Evolutionary conservation across 2,113 vertebrate genomes (phyloP).

Genomic region (Paratilapia polleni): DNA sequence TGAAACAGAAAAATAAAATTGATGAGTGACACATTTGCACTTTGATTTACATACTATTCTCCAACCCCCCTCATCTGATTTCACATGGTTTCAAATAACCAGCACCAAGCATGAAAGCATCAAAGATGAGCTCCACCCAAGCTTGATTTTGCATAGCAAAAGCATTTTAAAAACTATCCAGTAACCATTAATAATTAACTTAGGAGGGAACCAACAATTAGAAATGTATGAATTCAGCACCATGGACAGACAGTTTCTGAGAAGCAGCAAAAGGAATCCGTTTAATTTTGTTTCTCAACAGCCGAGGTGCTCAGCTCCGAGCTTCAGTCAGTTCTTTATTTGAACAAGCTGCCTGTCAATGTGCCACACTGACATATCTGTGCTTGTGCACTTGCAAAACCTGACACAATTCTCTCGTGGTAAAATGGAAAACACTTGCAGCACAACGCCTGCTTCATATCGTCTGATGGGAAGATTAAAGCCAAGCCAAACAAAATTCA

Average conservation of each 20-base stretch:
- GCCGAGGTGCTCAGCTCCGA: constrained; percentile 31
- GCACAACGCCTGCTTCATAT: constrained; percentile 41
- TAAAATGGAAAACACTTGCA: constrained; percentile 68
- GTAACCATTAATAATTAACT: constrained; percentile 54
- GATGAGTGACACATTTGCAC: constrained; percentile 1
- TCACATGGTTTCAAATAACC: constrained; percentile 47
- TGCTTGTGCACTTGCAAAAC: constrained; percentile 58
- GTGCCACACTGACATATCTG: constrained; percentile 57
- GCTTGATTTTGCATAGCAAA: constrained; percentile 17
- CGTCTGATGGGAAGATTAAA: constrained; percentile 73
- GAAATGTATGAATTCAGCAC: constrained; percentile 52
- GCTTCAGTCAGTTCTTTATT: constrained; percentile 69
- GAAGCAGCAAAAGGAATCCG: constrained; percentile 33
- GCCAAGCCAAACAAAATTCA: constrained; percentile 67
- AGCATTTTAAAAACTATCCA: constrained; percentile 40
- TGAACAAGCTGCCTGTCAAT: constrained; percentile 77
- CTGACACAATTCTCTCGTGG: constrained; percentile 66
- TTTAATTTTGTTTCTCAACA: constrained; percentile 67
- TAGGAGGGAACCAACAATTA: constrained; percentile 25
- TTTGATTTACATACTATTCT: constrained; percentile 37
- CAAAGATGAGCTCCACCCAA: constrained; percentile 38
- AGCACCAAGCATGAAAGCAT: too few species aligned
- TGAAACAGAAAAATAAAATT: not conserved
- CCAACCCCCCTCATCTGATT: constrained; percentile 41
- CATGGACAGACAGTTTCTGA: constrained; percentile 44